Percentiles rank a stretch among this genome's conserved stretches.
These are phyloP conservation scores for Apeira syringaria DNA, from an alignment of 2,888 invertebrate genomes.

Conservation along the genomic window DNA sequence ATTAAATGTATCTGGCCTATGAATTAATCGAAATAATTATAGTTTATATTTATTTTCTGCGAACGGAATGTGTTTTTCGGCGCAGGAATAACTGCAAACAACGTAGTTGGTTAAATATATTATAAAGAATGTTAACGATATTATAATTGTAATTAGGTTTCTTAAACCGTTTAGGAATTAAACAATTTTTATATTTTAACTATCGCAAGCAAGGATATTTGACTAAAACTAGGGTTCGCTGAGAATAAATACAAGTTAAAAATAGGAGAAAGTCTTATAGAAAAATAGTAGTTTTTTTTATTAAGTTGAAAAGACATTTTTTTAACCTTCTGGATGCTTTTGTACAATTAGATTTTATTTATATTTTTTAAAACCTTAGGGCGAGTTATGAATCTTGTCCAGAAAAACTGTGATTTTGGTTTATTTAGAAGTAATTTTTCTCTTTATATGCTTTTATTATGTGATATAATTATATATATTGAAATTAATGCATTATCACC, in stretches of 20 bases:
- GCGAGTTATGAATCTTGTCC: slow-evolving; percentile 76
- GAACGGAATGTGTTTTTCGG: slow-evolving; percentile 11
- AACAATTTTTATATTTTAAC: slow-evolving; percentile 78
- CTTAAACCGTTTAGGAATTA: slow-evolving; percentile 78
- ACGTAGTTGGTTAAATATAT: slow-evolving; percentile 61
- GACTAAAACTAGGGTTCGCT: slow-evolving; percentile 61
- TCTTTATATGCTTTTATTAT: slow-evolving; percentile 67
- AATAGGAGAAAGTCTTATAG: slow-evolving; percentile 64
- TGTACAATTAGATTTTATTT: slow-evolving; percentile 72
- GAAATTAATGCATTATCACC: slow-evolving; percentile 51
- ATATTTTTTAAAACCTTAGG: slow-evolving; percentile 65
- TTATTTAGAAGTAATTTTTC: slow-evolving; percentile 76
- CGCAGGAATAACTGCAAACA: slow-evolving; percentile 36
- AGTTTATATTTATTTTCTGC: slow-evolving; percentile 29
- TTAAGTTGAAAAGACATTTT: slow-evolving; percentile 75
- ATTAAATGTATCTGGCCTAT: slow-evolving; percentile 71
- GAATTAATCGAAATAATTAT: slow-evolving; percentile 67
- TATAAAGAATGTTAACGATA: slow-evolving; percentile 72
- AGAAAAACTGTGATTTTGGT: slow-evolving; percentile 80
- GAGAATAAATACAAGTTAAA: slow-evolving; percentile 35
- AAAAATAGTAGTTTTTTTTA: slow-evolving; percentile 64
- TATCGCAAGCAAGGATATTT: slow-evolving; percentile 76
- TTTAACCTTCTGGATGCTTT: slow-evolving; percentile 56
- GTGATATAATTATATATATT: slow-evolving; percentile 74
- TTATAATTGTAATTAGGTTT: slow-evolving; percentile 77